A percentile compares a stretch with the other conserved stretches of the same genome.
phyloP scores from a whole-genome alignment of 2,888 invertebrate genomes.

The Habroteleia sp. region DNA sequence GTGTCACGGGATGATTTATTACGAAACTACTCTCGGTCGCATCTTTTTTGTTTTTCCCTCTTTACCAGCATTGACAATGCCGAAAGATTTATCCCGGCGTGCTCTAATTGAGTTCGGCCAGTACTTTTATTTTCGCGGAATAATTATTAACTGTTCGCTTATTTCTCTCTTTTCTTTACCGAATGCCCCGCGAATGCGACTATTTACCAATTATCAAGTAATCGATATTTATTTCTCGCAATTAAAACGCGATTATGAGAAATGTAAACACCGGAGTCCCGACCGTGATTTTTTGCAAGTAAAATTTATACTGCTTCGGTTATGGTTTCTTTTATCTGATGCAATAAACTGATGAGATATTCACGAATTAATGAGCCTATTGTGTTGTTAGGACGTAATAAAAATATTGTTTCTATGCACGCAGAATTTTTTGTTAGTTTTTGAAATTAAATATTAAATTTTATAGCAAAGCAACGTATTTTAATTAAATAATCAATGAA shows the following conservation, averaged over 20 bases:
- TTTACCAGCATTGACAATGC: conserved; percentile 27
- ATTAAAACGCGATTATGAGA: conserved; percentile 21
- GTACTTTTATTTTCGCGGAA: conserved; percentile 34
- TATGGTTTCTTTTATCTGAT: too few species aligned
- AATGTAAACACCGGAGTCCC: too few species aligned
- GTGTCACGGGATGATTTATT: conserved; percentile 45
- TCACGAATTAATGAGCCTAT: too few species aligned
- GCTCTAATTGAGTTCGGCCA: conserved; percentile 23
- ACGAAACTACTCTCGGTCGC: conserved; percentile 5
- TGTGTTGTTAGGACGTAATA: too few species aligned
- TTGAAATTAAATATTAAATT: too few species aligned
- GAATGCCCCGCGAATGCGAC: conserved; percentile 11
- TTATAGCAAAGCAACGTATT: too few species aligned
- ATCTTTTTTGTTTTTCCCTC: conserved; percentile 2
- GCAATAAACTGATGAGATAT: too few species aligned
- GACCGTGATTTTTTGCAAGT: too few species aligned
- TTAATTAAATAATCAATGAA: too few species aligned
- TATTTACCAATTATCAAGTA: conserved; percentile 21
- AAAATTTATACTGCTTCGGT: too few species aligned
- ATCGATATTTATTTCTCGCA: conserved; percentile 25
- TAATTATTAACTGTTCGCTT: conserved; percentile 30
- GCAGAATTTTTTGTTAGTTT: too few species aligned
- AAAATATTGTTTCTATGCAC: too few species aligned
- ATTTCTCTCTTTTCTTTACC: conserved; percentile 12
- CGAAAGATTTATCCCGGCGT: conserved; percentile 48